Conservation (phyloP, 1,140 invertebrate genomes). For the Lysiphlebus fabarum region DNA sequence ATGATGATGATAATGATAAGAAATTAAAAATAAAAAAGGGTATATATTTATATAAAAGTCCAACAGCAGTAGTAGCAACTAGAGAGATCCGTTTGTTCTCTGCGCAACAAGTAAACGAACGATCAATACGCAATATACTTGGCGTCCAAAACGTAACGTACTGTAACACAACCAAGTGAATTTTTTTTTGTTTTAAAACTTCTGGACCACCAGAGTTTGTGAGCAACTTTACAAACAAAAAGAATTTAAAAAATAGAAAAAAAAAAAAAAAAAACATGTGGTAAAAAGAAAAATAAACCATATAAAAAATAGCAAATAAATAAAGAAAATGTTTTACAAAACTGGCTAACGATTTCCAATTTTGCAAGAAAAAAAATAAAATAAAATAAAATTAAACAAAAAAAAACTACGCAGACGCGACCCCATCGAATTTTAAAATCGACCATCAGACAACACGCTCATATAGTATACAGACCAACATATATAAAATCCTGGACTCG, state of each 20-base stretch:
- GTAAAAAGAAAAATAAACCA: conserved; percentile 14
- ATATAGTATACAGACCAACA: too few species aligned
- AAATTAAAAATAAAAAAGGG: background rate
- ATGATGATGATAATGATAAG: too few species aligned
- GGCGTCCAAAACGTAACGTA: conserved; percentile 26
- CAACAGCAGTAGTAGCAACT: conserved; percentile 12
- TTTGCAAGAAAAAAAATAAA: conserved; percentile 10
- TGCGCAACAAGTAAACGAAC: conserved; percentile 48
- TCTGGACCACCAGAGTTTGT: background rate
- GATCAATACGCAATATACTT: conserved; percentile 45
- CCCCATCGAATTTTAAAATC: conserved; percentile 23
- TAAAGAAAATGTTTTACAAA: background rate
- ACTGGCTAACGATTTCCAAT: conserved; percentile 24
- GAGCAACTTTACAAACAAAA: too few species aligned
- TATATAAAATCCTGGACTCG: background rate
- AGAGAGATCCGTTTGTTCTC: conserved; percentile 30
- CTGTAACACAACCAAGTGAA: background rate
- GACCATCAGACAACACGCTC: conserved; percentile 4
- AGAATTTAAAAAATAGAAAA: too few species aligned
- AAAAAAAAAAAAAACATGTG: too few species aligned
- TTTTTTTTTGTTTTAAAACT: conserved; percentile 3
- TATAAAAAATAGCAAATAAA: background rate
- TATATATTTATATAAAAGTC: conserved; percentile 10
- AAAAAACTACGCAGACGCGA: conserved; percentile 18
- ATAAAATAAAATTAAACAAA: conserved; percentile 3